phyloP scores from a whole-genome alignment of 1,140 invertebrate genomes.

The Cydia splendana region DNA sequence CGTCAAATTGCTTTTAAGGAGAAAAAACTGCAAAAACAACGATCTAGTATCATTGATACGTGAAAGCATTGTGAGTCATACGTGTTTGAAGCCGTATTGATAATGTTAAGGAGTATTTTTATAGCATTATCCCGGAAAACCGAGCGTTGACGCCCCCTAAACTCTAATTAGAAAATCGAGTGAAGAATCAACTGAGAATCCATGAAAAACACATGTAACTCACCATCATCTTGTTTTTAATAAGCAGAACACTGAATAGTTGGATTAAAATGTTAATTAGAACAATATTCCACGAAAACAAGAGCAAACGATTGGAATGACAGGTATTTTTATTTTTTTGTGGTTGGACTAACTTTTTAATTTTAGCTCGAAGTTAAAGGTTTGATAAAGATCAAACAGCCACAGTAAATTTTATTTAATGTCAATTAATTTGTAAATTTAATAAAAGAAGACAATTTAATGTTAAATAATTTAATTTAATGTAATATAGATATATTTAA shows the following conservation, averaged over 20 bases:
- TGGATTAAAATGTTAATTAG: neutral
- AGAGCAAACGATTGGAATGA: conserved; percentile 6
- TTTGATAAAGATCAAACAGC: neutral
- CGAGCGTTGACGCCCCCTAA: conserved; percentile 24
- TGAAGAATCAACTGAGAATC: neutral
- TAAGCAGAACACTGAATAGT: neutral
- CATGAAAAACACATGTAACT: neutral
- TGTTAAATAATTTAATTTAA: too few species aligned
- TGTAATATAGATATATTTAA: too few species aligned
- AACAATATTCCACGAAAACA: conserved; percentile 13
- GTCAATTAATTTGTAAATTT: neutral
- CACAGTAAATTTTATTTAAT: neutral
- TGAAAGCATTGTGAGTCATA: neutral
- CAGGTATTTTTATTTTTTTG: conserved; percentile 21
- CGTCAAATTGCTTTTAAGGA: neutral
- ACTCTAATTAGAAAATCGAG: neutral
- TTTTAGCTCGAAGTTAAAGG: neutral
- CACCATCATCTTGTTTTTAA: conserved; percentile 33
- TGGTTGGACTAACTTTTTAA: conserved; percentile 3
- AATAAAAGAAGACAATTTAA: neutral
- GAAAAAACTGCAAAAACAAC: conserved; percentile 12
- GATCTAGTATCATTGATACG: conserved; percentile 4
- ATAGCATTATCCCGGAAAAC: neutral
- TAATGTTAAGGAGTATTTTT: conserved; percentile 5
- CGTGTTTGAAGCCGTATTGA: neutral